Conservation (phyloP, 2,888 invertebrate species). For the Dioctria rufipes region DNA sequence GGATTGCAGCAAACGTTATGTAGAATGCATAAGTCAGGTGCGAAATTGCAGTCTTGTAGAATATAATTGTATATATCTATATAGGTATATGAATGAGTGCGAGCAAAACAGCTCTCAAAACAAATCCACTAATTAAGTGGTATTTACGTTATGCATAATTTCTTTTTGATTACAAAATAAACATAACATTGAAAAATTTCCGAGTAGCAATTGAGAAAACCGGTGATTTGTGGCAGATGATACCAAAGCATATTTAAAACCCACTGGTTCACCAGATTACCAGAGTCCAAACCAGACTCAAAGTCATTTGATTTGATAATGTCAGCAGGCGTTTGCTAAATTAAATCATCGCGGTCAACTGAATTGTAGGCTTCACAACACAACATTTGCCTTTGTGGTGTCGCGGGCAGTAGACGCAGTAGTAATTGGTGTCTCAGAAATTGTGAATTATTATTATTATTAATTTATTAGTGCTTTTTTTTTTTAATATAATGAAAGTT, state of each 20-base stretch:
- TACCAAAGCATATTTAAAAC: slow-evolving; percentile 14
- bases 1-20: no score
- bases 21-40: no score
- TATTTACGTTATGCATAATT: slow-evolving; percentile 20
- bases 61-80: no score
- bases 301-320: background rate
- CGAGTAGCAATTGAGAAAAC: background rate
- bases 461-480: no score
- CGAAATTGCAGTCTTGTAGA: no score
- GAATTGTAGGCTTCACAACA: background rate
- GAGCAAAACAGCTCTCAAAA: no score
- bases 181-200: background rate
- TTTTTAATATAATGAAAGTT: background rate
- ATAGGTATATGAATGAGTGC: no score
- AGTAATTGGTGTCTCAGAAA: background rate
- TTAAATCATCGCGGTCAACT: slow-evolving; percentile 35
- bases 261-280: background rate
- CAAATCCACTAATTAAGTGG: background rate
- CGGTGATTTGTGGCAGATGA: background rate
- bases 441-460: background rate
- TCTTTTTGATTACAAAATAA: slow-evolving; percentile 33
- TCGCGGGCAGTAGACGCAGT: slow-evolving; percentile 25
- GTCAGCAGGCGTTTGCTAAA: slow-evolving; percentile 32
- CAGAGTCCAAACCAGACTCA: no score
- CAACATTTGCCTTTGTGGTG: slow-evolving; percentile 20